A percentile compares a stretch with the other conserved stretches of the same genome.
phyloP scores from a whole-genome alignment of 1,140 invertebrate genomes.

The Psilanteris sp. region DNA sequence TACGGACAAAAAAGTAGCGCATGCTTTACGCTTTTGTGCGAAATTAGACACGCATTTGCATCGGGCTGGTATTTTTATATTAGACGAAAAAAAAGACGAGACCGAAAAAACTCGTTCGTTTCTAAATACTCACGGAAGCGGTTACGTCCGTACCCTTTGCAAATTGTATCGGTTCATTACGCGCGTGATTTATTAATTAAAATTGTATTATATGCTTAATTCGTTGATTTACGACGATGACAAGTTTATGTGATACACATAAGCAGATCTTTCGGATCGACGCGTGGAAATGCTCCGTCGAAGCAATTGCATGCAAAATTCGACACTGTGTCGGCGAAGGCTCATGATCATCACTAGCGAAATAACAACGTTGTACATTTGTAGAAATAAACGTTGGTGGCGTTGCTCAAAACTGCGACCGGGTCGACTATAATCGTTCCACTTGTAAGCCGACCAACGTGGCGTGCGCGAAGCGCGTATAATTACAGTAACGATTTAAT shows the following conservation, averaged over 20 bases:
- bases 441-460: constrained; percentile 39
- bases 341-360: constrained; percentile 9
- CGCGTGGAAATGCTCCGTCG: too few relatives aligned
- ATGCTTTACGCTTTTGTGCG: constrained; percentile 53
- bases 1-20: constrained; percentile 22
- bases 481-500: constrained; percentile 61
- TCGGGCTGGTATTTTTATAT: constrained; percentile 57
- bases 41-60: constrained; percentile 62
- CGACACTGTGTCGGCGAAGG: too few relatives aligned
- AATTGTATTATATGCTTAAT: background rate
- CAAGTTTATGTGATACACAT: too few relatives aligned
- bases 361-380: background rate
- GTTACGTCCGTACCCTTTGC: background rate
- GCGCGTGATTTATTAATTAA: constrained; percentile 1
- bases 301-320: too few relatives aligned
- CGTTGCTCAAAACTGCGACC: constrained; percentile 2
- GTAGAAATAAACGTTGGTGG: background rate
- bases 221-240: background rate
- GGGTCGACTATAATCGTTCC: constrained; percentile 45
- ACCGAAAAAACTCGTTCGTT: background rate
- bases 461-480: constrained; percentile 56
- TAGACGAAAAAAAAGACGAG: constrained; percentile 26
- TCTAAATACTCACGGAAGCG: constrained; percentile 13
- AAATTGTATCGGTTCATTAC: background rate
- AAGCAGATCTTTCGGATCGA: too few relatives aligned